phyloP scores from a whole-genome alignment of 2,797 vertebrate species.

The Falco naumanni region DNA sequence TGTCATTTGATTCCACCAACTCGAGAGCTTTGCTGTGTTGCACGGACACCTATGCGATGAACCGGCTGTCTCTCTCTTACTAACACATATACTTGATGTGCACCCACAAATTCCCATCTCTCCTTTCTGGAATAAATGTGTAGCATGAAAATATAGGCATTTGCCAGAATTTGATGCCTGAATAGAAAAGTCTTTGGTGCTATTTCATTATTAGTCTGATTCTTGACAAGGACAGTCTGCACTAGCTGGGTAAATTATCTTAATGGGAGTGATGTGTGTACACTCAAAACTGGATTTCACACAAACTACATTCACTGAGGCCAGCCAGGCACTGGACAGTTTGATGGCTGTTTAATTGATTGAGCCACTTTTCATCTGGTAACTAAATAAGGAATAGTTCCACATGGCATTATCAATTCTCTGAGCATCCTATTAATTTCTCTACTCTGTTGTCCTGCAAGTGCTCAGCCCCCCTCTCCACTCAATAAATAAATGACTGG shows the following conservation, averaged over 20 bases:
- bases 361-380: background rate
- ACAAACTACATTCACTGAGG: background rate
- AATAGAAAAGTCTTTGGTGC: background rate
- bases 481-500: background rate
- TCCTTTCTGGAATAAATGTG: background rate
- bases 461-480: background rate
- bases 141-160: background rate
- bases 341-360: background rate
- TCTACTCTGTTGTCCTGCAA: background rate
- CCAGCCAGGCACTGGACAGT: background rate
- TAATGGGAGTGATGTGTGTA: background rate
- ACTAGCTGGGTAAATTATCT: background rate
- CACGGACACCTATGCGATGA: fast-evolving
- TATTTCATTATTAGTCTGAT: background rate
- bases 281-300: background rate
- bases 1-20: background rate
- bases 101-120: background rate
- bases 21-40: background rate
- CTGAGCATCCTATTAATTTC: background rate
- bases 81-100: background rate
- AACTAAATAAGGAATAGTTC: background rate
- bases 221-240: background rate
- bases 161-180: background rate
- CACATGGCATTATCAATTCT: background rate
- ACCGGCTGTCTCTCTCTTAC: background rate